phyloP scores from a whole-genome alignment of 2,113 vertebrate genomes.

The Saguinus imperator region DNA sequence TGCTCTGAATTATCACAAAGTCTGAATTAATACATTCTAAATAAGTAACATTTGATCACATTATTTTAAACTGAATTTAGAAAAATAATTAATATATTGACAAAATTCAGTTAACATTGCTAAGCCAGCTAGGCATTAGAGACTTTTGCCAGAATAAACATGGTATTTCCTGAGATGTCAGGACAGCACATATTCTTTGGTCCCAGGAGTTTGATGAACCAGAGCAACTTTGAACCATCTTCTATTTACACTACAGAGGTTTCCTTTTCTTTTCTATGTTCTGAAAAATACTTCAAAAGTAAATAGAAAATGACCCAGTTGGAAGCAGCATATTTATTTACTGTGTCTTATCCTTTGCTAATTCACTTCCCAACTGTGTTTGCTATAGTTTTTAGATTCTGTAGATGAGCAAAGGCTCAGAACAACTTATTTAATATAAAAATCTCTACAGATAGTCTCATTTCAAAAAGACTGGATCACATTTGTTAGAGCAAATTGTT shows the following conservation, averaged over 20 bases:
- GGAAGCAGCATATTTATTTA: not conserved
- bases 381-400: conserved; percentile 16
- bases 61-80: conserved; percentile 14
- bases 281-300: conserved; percentile 39
- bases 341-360: not conserved
- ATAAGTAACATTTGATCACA: not conserved
- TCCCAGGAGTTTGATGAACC: not conserved
- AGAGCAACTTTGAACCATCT: not conserved
- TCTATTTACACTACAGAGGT: not conserved
- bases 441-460: not conserved
- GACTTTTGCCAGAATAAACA: not conserved
- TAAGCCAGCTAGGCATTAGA: not conserved
- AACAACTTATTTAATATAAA: not conserved
- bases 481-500: not conserved
- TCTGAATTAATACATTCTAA: conserved; percentile 37
- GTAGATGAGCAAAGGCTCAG: not conserved
- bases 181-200: not conserved
- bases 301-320: not conserved
- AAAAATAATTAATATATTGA: not conserved
- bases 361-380: conserved; percentile 19
- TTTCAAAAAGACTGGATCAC: conserved; percentile 18
- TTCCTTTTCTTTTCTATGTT: not conserved
- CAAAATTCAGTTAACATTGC: not conserved
- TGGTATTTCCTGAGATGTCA: not conserved
- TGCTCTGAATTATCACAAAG: not conserved